phyloP scores from a whole-genome alignment of 2,888 invertebrate species.

The Brachynemurus nebulosus region DNA sequence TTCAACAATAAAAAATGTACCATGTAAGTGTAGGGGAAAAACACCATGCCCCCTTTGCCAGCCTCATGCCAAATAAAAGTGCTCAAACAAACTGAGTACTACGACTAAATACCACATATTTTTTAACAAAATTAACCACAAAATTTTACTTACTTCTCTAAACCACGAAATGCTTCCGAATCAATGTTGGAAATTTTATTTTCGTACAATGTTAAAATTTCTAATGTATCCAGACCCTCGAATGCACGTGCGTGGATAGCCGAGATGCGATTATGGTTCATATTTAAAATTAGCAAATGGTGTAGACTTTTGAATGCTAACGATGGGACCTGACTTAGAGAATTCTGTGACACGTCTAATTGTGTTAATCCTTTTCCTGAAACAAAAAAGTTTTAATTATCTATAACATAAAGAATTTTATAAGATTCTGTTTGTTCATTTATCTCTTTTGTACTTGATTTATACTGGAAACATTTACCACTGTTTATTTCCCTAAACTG shows the following conservation, averaged over 20 bases:
- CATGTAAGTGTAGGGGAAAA: no score
- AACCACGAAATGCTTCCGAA: conserved; percentile 69
- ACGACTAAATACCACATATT: no score
- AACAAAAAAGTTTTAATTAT: conserved; percentile 13
- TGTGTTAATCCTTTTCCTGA: conserved; percentile 76
- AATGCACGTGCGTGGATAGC: conserved; percentile 70
- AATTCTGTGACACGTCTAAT: conserved; percentile 78
- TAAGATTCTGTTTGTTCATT: neutral
- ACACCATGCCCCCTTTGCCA: no score
- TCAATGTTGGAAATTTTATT: conserved; percentile 69
- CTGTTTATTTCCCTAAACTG: no score
- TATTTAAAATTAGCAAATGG: conserved; percentile 71
- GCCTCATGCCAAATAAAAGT: no score
- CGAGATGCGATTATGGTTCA: conserved; percentile 76
- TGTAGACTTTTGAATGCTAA: conserved; percentile 65
- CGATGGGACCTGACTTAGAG: conserved; percentile 65
- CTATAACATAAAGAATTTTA: neutral
- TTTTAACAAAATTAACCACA: no score
- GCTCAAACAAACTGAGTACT: no score
- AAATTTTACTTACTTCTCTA: conserved; percentile 74
- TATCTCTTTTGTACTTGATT: no score
- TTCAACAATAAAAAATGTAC: no score
- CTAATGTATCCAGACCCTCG: conserved; percentile 72
- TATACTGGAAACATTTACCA: no score
- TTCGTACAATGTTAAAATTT: conserved; percentile 77